A percentile compares a stretch with the other conserved stretches of the same genome.
phyloP scores from a whole-genome alignment of 1,140 invertebrate species.

The Dryas iulia region DNA sequence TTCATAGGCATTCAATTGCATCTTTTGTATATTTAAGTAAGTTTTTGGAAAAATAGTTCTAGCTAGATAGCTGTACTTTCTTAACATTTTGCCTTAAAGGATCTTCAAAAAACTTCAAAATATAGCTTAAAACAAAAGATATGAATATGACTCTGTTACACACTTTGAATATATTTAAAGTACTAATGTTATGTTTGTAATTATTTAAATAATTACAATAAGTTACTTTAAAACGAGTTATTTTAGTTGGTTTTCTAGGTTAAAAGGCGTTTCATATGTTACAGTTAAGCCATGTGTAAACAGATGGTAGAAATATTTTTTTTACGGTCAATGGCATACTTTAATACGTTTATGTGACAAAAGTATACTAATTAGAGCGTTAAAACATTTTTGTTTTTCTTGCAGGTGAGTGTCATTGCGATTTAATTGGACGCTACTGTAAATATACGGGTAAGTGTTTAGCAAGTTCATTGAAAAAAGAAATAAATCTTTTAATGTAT shows the following conservation, averaged over 20 bases:
- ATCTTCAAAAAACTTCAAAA: no score
- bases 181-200: neutral
- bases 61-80: no score
- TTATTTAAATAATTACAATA: neutral
- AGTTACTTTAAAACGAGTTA: neutral
- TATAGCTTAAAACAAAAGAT: no score
- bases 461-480: neutral
- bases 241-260: conserved; percentile 31
- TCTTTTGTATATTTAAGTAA: no score
- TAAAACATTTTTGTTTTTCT: conserved; percentile 17
- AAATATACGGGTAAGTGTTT: neutral
- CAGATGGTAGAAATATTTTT: conserved; percentile 43
- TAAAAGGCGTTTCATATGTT: conserved; percentile 19
- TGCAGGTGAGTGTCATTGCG: conserved; percentile 34
- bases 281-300: conserved; percentile 41
- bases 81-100: no score
- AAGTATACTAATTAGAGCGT: neutral
- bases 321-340: conserved; percentile 6
- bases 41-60: no score
- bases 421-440: neutral
- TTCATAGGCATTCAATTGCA: no score
- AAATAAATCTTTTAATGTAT: neutral
- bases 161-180: no score
- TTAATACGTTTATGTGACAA: conserved; percentile 13
- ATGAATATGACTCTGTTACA: no score